Percentiles rank a stretch among this genome's conserved stretches.
Conservation (phyloP, 2,113 vertebrate genomes). For the Porphyrio hochstetteri region DNA sequence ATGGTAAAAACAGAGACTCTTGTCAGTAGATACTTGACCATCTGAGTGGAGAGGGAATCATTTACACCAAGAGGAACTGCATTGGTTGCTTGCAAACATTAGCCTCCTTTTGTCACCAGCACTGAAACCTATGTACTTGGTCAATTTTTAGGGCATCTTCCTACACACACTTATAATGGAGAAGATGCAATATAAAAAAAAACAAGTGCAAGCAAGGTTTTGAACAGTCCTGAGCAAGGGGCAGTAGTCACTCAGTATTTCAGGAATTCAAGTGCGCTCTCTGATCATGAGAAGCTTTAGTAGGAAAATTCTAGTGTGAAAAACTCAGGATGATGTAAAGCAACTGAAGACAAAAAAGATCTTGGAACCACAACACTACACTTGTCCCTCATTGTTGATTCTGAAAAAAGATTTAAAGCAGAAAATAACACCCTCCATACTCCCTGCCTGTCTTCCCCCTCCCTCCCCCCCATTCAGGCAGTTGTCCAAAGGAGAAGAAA, state of each 20-base stretch:
- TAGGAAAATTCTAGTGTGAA: background rate
- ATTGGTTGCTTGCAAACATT: background rate
- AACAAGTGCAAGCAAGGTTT: background rate
- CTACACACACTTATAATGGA: background rate
- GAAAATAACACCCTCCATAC: background rate
- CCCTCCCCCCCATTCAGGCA: accelerated
- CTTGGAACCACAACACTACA: background rate
- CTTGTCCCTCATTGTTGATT: background rate
- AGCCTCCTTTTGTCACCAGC: background rate
- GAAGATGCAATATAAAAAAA: background rate
- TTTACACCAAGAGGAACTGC: background rate
- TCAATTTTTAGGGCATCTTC: background rate
- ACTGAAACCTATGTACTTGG: background rate
- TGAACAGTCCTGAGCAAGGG: background rate
- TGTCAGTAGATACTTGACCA: background rate
- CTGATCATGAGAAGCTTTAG: background rate
- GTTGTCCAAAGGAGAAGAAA: background rate
- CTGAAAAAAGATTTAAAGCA: background rate
- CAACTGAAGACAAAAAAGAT: background rate
- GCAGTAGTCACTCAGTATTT: background rate
- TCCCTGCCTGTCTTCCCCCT: too few species aligned
- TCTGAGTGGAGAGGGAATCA: background rate
- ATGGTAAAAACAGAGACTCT: background rate
- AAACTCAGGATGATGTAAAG: background rate
- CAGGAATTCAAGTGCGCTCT: background rate